phyloP scores from a whole-genome alignment of 2,888 invertebrate genomes.

The Ischnura elegans region DNA sequence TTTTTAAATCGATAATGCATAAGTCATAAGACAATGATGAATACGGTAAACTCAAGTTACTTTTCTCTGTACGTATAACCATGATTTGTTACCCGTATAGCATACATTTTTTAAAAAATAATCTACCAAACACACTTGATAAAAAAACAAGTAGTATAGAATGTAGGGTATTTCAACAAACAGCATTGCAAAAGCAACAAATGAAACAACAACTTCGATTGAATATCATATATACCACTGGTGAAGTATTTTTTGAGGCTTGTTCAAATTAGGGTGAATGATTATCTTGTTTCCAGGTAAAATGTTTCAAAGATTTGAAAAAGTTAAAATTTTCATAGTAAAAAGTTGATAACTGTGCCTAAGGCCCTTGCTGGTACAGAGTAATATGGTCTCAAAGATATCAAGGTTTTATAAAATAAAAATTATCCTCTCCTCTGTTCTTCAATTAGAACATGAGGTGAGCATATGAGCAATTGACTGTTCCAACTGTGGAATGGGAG shows the following conservation, averaged over 20 bases:
- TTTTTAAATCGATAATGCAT: conserved; percentile 20
- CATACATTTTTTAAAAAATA: neutral
- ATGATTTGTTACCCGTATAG: conserved; percentile 58
- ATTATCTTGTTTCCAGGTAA: neutral
- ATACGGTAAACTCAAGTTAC: conserved; percentile 37
- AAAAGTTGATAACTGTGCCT: conserved; percentile 16
- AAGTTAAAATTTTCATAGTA: conserved; percentile 17
- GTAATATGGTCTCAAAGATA: conserved; percentile 22
- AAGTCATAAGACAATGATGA: conserved; percentile 36
- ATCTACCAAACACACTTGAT: conserved; percentile 25
- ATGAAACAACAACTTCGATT: neutral
- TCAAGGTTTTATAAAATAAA: neutral
- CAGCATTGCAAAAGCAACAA: conserved; percentile 1
- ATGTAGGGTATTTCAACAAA: conserved; percentile 16
- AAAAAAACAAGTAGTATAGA: conserved; percentile 36
- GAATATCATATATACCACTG: conserved; percentile 28
- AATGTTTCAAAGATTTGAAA: neutral
- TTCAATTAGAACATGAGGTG: neutral
- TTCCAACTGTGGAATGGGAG: conserved; percentile 24
- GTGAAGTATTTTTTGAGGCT: conserved; percentile 24
- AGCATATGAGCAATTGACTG: conserved; percentile 33
- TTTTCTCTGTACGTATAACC: conserved; percentile 15
- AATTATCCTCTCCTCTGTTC: neutral
- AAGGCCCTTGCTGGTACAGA: conserved; percentile 34
- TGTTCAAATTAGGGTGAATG: neutral